Evolutionary conservation across 2,797 vertebrate genomes (phyloP), one percentile per base, ranked within the genome.

Genomic region (Psittacula derbiana): DNA sequence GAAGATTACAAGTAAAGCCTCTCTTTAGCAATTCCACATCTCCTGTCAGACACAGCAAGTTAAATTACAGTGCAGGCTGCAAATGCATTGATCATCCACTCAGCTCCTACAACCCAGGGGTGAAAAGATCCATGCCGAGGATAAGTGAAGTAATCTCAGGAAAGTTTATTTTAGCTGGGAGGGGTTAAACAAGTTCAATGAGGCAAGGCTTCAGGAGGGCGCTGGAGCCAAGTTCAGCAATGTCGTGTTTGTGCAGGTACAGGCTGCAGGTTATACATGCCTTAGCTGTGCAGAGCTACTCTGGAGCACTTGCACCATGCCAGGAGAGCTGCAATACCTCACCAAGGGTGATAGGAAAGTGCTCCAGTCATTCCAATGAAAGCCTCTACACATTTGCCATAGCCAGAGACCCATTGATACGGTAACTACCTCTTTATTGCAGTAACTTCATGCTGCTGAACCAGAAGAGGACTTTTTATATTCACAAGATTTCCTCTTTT

Each of bases 1-100:
- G 98, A 98, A 98, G 98, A 98, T 98, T 98, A 98, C 97, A 97
- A 98, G 97, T 95, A 98, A 98, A 98, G 97, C 97, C 97, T 97
- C 96, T 98, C 97, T 97, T 98, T 97, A 98, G 97, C 96, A 94
- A 97, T 97, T 97, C 98, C 95, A 95, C 97, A 97, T 97, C 97
- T 96, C 95, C 97, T 97, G 97, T 97, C 97, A 97, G 97, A 97
- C 88, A 94, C 95, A 98, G 97, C 93, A 95, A 97, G 97, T 97
- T 97, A 98, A 98, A 98, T 98, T 98, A 97, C 96, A 97, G 97
- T 89, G 71, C 93, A 84, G 95, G 82, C 96, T 94, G 94, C 93
- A 93, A 91, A 97, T 92, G 94, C 97, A 98, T 96, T 97, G 98
- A 97, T 98, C 97, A 97, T 93, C 95, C 92, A 74, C 96, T 97